Base-by-base conservation (phyloP, 2,888 invertebrate species). In the Anthophora plumipes region DNA sequence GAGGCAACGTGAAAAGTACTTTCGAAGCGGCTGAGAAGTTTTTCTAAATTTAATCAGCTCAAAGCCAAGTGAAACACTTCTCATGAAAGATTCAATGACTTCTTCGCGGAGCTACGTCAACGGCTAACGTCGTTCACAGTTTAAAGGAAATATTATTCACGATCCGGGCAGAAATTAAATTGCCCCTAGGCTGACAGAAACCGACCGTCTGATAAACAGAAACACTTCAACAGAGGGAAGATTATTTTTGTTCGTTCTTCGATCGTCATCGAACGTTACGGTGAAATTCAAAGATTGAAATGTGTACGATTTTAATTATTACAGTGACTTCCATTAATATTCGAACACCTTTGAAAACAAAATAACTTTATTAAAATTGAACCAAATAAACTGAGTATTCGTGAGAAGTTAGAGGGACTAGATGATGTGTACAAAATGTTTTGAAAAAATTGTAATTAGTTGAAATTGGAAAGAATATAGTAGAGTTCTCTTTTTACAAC, bases 11-110 rank as follows among this genome's bases (percentile, higher is more conserved):
- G 66, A 63, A n/a, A n/a, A 41, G 39, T 50, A 57, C 20, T 64
- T 61, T n/a, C 12, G 9, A 46, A 41, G n/a, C 1, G n/a, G 20
- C 11, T 22, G 7, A 4, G 63, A 68, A 68, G 80, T 79, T 80
- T 80, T 80, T 80, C 68, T 52, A 80, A 80, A 80, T 80, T 80
- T 80, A 80, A 80, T 80, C 80, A 80, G 48, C 41, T 52, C 52
- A 5, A 55, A 79, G 68, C n/a, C 37, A 67, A 54, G 31, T 22
- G 22, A 54, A 60, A 55, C 31, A 57, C 31, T 39, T 37, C 80
- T 80, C 73, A 80, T 80, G 73, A 80, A 80, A 80, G 64, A 80
- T 80, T 80, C 80, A 80, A 69, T 79, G 54, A 66, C 64, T 55
- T 37, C 11, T 57, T 48, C 68, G 68, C n/a, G 48, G 22, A 54